phyloP scores from a whole-genome alignment of 2,888 invertebrate genomes.

The Zygaena filipendulae region DNA sequence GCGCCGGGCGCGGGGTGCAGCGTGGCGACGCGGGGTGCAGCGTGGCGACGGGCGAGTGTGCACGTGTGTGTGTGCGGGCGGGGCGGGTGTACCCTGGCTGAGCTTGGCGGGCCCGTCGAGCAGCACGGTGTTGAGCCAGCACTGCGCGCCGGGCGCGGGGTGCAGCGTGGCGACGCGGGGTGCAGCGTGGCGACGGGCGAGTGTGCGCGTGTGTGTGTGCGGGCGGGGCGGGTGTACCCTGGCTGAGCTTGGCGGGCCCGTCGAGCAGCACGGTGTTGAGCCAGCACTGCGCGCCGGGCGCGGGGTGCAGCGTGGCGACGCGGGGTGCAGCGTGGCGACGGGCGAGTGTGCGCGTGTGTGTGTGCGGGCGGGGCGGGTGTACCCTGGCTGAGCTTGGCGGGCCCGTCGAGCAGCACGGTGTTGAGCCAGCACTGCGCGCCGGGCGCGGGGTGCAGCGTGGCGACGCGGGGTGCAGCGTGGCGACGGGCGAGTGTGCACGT shows the following conservation, averaged over 20 bases:
- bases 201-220: too few species aligned
- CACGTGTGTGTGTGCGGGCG: too few species aligned
- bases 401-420: constrained; percentile 80
- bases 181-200: constrained; percentile 79
- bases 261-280: constrained; percentile 84
- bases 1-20: constrained; percentile 76
- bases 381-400: constrained; percentile 82
- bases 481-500: too few species aligned
- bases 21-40: constrained; percentile 79
- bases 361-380: too few species aligned
- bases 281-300: constrained; percentile 79
- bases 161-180: too few species aligned
- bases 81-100: constrained; percentile 82
- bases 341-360: too few species aligned
- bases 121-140: constrained; percentile 85
- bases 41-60: too few species aligned
- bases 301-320: too few species aligned
- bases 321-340: constrained; percentile 80
- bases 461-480: constrained; percentile 80
- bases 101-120: constrained; percentile 82
- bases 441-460: too few species aligned
- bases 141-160: constrained; percentile 77
- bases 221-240: too few species aligned
- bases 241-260: constrained; percentile 80
- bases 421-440: constrained; percentile 86